Percentiles rank a stretch among this genome's conserved stretches.
phyloP scores from a whole-genome alignment of 2,797 vertebrate species.

The Chanos chanos region DNA sequence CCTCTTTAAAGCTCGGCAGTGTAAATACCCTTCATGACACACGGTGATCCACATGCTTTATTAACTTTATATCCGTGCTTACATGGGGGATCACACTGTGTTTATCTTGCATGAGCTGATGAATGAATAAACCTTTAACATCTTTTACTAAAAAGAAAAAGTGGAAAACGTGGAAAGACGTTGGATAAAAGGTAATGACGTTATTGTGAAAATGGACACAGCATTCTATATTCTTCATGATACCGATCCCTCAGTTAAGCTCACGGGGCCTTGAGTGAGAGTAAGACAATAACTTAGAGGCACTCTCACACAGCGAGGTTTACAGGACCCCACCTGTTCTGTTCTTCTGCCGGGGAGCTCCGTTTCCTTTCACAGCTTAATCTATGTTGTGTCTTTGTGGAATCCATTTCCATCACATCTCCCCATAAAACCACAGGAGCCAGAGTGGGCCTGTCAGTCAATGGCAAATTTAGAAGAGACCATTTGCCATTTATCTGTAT shows the following conservation, averaged over 20 bases:
- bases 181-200: background rate
- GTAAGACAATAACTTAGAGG: conserved; percentile 76
- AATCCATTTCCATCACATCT: background rate
- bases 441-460: no score
- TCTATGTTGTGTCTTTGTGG: background rate
- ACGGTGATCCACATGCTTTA: no score
- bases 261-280: conserved; percentile 56
- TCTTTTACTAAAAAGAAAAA: no score
- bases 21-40: conserved; percentile 19
- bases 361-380: conserved; percentile 10
- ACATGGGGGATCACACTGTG: no score
- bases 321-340: conserved; percentile 67
- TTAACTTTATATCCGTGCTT: no score
- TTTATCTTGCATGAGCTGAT: background rate
- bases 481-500: no score
- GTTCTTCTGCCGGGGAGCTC: conserved; percentile 9
- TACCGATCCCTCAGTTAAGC: conserved; percentile 67
- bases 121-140: background rate
- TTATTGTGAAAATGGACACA: no score
- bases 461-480: no score
- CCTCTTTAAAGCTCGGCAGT: background rate
- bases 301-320: conserved; percentile 56
- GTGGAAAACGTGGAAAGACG: background rate
- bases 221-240: conserved; percentile 62
- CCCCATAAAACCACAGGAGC: background rate